Conservation (phyloP, 2,113 vertebrate genomes). For the Onychostoma macrolepis region DNA sequence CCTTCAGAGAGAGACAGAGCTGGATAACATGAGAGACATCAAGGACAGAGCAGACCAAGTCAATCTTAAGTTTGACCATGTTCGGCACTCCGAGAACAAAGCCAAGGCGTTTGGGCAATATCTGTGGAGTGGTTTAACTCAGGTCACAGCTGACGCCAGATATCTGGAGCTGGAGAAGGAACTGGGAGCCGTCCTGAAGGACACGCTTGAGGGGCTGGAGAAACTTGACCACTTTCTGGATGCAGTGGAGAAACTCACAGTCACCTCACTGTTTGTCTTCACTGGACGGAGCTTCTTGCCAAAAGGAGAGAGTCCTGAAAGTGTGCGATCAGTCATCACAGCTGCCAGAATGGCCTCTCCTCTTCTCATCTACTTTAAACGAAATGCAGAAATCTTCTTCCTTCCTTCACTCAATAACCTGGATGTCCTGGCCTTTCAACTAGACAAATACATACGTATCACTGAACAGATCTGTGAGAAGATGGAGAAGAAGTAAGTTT, state of each 20-base stretch:
- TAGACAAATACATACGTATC: constrained; percentile 69
- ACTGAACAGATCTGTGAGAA: constrained; percentile 60
- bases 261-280: constrained; percentile 72
- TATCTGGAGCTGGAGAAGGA: constrained; percentile 62
- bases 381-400: constrained; percentile 65
- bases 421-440: constrained; percentile 65
- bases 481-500: constrained; percentile 51
- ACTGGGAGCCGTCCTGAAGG: constrained; percentile 60
- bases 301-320: constrained; percentile 17
- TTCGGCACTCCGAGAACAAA: constrained; percentile 24
- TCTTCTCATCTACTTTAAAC: constrained; percentile 69
- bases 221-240: constrained; percentile 68
- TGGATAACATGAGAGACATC: constrained; percentile 58
- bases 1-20: constrained; percentile 51
- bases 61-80: constrained; percentile 35
- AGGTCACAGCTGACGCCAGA: constrained; percentile 37
- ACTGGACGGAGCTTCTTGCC: constrained; percentile 56
- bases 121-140: constrained; percentile 55
- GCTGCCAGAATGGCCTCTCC: constrained; percentile 58
- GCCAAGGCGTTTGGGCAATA: constrained; percentile 53
- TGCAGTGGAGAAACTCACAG: constrained; percentile 73
- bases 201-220: constrained; percentile 65
- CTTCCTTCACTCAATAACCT: constrained; percentile 63
- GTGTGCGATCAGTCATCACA: constrained; percentile 57
- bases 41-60: constrained; percentile 51